Evolutionary conservation across 1,140 invertebrate species (phyloP).

Genomic region (Bacillus rossius): DNA sequence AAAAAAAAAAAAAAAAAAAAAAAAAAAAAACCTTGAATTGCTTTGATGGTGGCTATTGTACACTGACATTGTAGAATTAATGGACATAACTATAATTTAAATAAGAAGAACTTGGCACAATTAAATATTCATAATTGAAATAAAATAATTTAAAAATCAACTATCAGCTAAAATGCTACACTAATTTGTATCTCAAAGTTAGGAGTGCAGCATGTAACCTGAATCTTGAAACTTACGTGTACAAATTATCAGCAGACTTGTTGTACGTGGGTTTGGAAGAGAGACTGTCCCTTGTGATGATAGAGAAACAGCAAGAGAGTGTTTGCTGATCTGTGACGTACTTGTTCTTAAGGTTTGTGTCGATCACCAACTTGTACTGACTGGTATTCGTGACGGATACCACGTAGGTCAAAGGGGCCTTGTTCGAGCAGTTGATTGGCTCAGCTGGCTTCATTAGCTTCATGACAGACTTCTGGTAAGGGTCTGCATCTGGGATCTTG

Average conservation of each 20-base stretch:
- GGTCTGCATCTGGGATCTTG: constrained; percentile 60
- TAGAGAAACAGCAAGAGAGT: constrained; percentile 49
- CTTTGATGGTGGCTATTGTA: no score
- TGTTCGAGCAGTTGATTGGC: constrained; percentile 50
- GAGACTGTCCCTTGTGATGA: constrained; percentile 37
- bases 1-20: no score
- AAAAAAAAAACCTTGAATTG: no score
- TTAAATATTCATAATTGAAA: no score
- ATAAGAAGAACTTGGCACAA: no score
- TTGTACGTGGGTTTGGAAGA: background rate
- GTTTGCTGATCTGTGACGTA: constrained; percentile 30
- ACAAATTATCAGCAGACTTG: constrained; percentile 16
- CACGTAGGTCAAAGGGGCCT: constrained; percentile 42
- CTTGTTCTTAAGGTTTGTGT: constrained; percentile 25
- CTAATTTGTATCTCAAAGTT: no score
- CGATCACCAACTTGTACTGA: constrained; percentile 30
- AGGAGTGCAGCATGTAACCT: no score
- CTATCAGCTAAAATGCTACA: no score
- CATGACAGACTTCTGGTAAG: constrained; percentile 58
- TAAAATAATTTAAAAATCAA: no score
- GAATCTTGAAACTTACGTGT: no score
- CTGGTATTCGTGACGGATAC: background rate
- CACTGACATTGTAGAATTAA: no score
- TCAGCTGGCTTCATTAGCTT: constrained; percentile 50
- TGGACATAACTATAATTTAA: no score